These are phyloP conservation scores for Plebejus argus DNA, from an alignment of 2,888 invertebrate genomes.

Conservation along the genomic window DNA sequence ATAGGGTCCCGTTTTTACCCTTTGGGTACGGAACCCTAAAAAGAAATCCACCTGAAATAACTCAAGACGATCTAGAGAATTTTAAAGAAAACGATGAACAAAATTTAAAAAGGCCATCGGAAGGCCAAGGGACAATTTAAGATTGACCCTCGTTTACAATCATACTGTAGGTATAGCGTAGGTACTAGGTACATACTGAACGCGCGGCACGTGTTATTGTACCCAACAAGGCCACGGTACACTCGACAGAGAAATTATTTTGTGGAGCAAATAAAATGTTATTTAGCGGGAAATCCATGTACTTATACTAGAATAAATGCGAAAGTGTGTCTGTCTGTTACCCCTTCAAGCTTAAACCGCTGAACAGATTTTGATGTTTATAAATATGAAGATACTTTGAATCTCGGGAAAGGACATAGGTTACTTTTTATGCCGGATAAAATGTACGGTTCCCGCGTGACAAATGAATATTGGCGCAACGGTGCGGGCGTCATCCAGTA, in stretches of 20 bases:
- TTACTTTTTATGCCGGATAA: too few relatives aligned
- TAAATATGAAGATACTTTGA: too few relatives aligned
- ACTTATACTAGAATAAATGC: too few relatives aligned
- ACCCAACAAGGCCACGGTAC: conserved; percentile 14
- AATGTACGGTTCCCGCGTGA: too few relatives aligned
- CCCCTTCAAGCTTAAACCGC: background rate
- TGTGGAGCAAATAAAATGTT: background rate
- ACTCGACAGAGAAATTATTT: background rate
- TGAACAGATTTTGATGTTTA: too few relatives aligned
- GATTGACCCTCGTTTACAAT: conserved; percentile 27
- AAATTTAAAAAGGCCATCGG: background rate
- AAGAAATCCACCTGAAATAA: background rate
- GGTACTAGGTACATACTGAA: too few relatives aligned
- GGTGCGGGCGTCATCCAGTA: too few relatives aligned
- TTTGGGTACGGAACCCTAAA: too few relatives aligned
- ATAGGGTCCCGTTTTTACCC: too few relatives aligned
- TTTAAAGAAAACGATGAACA: background rate
- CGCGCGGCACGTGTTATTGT: conserved; percentile 36
- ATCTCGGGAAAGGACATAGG: too few relatives aligned
- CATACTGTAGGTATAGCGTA: conserved; percentile 30
- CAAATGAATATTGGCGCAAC: too few relatives aligned
- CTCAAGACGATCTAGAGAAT: background rate
- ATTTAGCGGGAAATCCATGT: background rate
- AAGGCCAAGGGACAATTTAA: conserved; percentile 11
- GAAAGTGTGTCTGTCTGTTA: background rate